Conservation (phyloP, 2,113 vertebrate genomes). For the Oreotrochilus melanogaster region DNA sequence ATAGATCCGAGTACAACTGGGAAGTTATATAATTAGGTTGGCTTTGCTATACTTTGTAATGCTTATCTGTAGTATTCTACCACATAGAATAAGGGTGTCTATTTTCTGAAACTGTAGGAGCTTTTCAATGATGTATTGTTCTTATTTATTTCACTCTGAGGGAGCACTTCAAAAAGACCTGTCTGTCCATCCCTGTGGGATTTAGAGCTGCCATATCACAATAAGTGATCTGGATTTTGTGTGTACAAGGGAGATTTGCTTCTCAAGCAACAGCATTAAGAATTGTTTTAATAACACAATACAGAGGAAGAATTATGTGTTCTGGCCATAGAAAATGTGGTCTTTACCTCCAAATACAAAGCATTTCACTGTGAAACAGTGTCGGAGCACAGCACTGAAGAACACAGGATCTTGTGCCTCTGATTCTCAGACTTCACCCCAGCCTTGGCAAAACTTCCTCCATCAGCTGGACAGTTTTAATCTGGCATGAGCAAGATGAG, state of each 20-base stretch:
- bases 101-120: slow-evolving; percentile 33
- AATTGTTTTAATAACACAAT: background rate
- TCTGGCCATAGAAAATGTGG: background rate
- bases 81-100: slow-evolving; percentile 10
- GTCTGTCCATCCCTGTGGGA: background rate
- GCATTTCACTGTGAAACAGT: background rate
- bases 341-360: background rate
- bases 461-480: background rate
- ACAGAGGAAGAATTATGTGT: background rate
- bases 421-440: background rate
- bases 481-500: accelerated
- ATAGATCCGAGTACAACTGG: slow-evolving; percentile 63
- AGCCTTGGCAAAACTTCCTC: background rate
- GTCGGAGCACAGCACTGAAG: background rate
- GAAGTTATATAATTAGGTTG: slow-evolving; percentile 70
- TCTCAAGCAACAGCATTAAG: background rate
- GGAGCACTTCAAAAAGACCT: background rate
- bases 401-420: background rate
- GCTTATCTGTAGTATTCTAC: slow-evolving; percentile 58
- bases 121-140: slow-evolving; percentile 32
- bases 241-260: background rate
- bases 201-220: background rate
- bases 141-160: slow-evolving; percentile 14
- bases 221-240: background rate
- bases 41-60: slow-evolving; percentile 63